Evolutionary conservation across 2,113 vertebrate species (phyloP).

Genomic region (Caranx ignobilis): DNA sequence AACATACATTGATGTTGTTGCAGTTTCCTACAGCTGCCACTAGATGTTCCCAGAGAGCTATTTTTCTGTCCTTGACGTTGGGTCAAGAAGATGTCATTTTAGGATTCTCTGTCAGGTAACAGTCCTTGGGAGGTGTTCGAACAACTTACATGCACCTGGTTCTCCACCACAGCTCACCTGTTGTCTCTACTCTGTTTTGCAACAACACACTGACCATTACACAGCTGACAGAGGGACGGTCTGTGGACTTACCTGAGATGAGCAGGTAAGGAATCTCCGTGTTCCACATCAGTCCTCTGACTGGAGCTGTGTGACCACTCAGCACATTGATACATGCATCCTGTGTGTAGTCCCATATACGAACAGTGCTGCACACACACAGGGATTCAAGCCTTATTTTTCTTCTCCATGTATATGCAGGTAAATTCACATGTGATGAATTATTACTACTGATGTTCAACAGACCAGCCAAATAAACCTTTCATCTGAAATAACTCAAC

Average conservation of each 20-base stretch:
- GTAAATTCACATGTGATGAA: too few species aligned
- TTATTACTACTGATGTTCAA: too few species aligned
- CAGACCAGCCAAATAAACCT: too few species aligned
- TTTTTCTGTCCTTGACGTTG: background rate
- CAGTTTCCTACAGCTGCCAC: background rate
- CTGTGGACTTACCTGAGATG: slow-evolving; percentile 84
- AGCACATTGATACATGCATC: slow-evolving; percentile 95
- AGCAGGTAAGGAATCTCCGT: slow-evolving; percentile 95
- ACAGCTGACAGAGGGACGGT: background rate
- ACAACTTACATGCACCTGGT: too few species aligned
- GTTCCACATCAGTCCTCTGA: slow-evolving; percentile 97
- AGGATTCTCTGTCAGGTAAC: too few species aligned
- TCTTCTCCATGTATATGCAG: too few species aligned
- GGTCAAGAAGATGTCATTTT: background rate
- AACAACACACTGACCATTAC: background rate
- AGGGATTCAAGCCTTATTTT: too few species aligned
- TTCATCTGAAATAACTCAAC: background rate
- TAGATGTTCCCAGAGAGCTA: background rate
- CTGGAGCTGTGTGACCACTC: slow-evolving; percentile 93
- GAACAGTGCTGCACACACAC: slow-evolving; percentile 88
- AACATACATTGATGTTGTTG: background rate
- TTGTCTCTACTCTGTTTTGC: too few species aligned
- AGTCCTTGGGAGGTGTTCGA: too few species aligned
- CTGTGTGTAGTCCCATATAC: slow-evolving; percentile 98
- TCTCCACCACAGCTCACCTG: too few species aligned